Evolutionary conservation across 2,797 vertebrate species (phyloP).

Genomic region (Pangasius mekongensis): DNA sequence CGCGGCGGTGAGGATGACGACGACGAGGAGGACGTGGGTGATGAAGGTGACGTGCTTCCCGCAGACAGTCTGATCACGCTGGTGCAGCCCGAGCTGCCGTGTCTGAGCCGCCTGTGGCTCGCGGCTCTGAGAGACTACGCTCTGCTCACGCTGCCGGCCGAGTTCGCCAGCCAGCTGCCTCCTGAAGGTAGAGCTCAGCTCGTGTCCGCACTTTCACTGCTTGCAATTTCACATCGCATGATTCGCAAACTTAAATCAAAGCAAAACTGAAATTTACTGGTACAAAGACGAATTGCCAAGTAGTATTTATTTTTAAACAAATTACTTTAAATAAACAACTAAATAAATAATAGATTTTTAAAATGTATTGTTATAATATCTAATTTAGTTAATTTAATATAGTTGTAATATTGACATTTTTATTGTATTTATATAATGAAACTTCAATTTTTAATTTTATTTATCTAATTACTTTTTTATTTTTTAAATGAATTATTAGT

Average conservation of each 20-base stretch:
- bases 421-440: background rate
- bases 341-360: background rate
- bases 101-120: slow-evolving; percentile 93
- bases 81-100: slow-evolving; percentile 92
- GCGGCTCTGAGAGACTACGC: slow-evolving; percentile 94
- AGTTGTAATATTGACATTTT: background rate
- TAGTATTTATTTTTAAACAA: no score
- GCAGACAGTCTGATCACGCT: slow-evolving; percentile 95
- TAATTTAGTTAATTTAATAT: no score
- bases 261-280: background rate
- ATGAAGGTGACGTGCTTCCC: slow-evolving; percentile 82
- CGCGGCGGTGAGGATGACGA: slow-evolving; percentile 83
- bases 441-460: background rate
- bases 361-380: background rate
- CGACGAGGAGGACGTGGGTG: slow-evolving; percentile 83
- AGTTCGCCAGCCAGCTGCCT: slow-evolving; percentile 97
- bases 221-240: background rate
- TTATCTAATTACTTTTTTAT: no score
- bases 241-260: background rate
- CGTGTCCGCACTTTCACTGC: background rate
- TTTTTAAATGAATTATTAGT: background rate
- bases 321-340: background rate
- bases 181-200: slow-evolving; percentile 82
- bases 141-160: slow-evolving; percentile 91
- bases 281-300: background rate